phyloP scores from a whole-genome alignment of 2,797 vertebrate genomes.

The Anabacerthia variegaticeps region DNA sequence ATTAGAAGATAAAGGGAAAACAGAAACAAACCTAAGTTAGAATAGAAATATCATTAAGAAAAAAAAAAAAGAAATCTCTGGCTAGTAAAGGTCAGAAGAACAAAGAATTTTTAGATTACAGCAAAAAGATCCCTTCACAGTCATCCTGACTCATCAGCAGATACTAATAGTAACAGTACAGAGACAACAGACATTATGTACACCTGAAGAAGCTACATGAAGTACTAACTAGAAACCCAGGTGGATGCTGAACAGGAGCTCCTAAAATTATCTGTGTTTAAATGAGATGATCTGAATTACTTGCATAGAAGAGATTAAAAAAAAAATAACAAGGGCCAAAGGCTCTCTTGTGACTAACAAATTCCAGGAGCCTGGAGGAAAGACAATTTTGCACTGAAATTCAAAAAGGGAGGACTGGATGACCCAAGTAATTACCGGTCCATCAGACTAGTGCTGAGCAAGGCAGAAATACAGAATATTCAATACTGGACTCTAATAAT shows the following conservation, averaged over 20 bases:
- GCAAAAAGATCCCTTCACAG: background rate
- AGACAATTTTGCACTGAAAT: background rate
- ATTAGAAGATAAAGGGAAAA: background rate
- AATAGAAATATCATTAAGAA: background rate
- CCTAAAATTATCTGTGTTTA: background rate
- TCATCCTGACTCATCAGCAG: background rate
- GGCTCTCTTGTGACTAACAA: background rate
- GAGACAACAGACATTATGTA: background rate
- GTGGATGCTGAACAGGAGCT: background rate
- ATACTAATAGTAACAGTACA: background rate
- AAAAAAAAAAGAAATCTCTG: background rate
- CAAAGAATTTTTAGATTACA: background rate
- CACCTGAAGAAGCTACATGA: background rate
- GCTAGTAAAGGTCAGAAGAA: background rate
- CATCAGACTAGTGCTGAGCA: background rate
- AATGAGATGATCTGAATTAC: background rate
- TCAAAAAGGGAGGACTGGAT: background rate
- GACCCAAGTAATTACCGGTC: background rate
- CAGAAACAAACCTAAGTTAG: rapidly evolving
- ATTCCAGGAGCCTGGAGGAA: background rate
- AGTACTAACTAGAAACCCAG: background rate
- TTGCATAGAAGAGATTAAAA: background rate
- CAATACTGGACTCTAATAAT: background rate
- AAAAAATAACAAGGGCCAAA: background rate
- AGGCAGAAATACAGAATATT: background rate